Evolutionary conservation across 2,888 invertebrate genomes (phyloP).

Genomic region (Orthosia gothica): DNA sequence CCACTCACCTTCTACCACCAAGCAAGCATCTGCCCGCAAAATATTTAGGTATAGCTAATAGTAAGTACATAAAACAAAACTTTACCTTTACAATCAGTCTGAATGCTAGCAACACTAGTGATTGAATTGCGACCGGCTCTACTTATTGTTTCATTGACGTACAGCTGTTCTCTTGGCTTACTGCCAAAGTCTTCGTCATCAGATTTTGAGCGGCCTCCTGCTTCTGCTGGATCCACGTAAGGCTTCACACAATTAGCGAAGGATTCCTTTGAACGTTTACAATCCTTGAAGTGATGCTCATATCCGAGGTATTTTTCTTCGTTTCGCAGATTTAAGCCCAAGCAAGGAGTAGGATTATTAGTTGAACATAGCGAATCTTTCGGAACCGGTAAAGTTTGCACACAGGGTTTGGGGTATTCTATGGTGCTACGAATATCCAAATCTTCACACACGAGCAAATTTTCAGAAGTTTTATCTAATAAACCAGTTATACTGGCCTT

Average conservation of each 20-base stretch:
- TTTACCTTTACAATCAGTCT: conserved; percentile 39
- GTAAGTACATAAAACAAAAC: conserved; percentile 24
- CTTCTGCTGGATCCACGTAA: conserved; percentile 15
- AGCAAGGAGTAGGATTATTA: not conserved
- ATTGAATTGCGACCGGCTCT: conserved; percentile 12
- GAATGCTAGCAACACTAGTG: conserved; percentile 13
- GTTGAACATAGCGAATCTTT: not conserved
- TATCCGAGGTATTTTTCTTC: conserved; percentile 10
- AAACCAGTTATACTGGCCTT: not conserved
- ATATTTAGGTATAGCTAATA: not conserved
- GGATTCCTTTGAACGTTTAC: conserved; percentile 23
- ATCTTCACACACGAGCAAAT: conserved; percentile 3
- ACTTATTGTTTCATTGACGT: not conserved
- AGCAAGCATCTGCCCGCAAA: not conserved
- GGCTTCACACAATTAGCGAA: conserved; percentile 7
- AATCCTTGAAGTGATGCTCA: not conserved
- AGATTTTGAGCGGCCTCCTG: not conserved
- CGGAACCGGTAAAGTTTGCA: not conserved
- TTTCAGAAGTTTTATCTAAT: conserved; percentile 7
- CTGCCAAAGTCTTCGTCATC: not conserved
- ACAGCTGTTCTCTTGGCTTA: not conserved
- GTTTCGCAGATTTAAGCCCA: conserved; percentile 14
- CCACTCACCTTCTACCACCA: not conserved
- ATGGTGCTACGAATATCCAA: conserved; percentile 24
- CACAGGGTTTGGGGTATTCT: conserved; percentile 11